phyloP scores from a whole-genome alignment of 1,140 invertebrate genomes.

The Conopomorpha cramerella region DNA sequence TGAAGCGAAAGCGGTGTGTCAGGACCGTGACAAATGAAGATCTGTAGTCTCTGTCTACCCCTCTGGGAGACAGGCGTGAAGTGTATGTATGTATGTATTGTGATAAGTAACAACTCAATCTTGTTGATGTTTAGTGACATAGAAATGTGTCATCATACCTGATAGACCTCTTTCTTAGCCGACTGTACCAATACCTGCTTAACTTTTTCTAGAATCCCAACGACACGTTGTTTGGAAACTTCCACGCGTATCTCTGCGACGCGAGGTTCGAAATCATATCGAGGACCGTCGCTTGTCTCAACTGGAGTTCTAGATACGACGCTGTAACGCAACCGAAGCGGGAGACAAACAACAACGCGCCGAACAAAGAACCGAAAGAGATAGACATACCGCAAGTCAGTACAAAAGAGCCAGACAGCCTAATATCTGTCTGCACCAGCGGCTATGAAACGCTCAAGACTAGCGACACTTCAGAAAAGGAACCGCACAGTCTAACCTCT shows the following conservation, averaged over 20 bases:
- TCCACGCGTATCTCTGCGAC: conserved; percentile 82
- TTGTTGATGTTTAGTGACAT: too few species aligned
- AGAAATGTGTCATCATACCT: too few species aligned
- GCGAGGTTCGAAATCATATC: conserved; percentile 76
- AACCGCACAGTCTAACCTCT: conserved; percentile 37
- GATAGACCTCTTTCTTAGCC: too few species aligned
- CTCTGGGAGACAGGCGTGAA: too few species aligned
- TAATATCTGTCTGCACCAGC: conserved; percentile 37
- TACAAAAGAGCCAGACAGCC: conserved; percentile 37
- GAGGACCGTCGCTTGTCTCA: conserved; percentile 72
- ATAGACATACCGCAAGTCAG: conserved; percentile 14
- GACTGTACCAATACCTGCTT: too few species aligned
- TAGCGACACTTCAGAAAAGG: conserved; percentile 44
- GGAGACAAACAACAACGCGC: conserved; percentile 41
- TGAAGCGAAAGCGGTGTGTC: too few species aligned
- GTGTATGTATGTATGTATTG: too few species aligned
- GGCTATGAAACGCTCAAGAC: conserved; percentile 42
- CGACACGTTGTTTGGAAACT: conserved; percentile 72
- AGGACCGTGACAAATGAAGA: too few species aligned
- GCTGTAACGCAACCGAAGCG: conserved; percentile 47
- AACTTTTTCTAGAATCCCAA: conserved; percentile 42
- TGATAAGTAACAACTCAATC: too few species aligned
- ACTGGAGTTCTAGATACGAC: conserved; percentile 81
- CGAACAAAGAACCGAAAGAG: conserved; percentile 39
- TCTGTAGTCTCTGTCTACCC: too few species aligned